These are phyloP conservation scores for Lochmaea capreae DNA, from an alignment of 2,888 invertebrate genomes.

Conservation along the genomic window DNA sequence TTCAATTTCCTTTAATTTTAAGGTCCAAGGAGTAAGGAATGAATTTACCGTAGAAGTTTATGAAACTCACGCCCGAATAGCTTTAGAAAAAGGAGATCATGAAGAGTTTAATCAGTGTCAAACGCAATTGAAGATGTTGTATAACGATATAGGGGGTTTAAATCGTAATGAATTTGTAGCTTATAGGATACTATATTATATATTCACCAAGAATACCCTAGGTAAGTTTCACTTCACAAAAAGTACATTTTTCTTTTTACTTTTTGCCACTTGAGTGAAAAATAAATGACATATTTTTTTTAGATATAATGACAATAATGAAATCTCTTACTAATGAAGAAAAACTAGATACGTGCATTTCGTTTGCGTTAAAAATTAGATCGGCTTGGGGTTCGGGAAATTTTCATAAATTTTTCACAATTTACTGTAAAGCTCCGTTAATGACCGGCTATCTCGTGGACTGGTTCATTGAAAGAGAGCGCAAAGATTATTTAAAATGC, in stretches of 20 bases:
- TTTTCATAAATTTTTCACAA: slow-evolving; percentile 90
- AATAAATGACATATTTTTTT: slow-evolving; percentile 57
- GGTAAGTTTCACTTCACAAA: slow-evolving; percentile 70
- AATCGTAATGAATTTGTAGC: slow-evolving; percentile 95
- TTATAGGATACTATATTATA: slow-evolving; percentile 96
- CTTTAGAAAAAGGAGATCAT: slow-evolving; percentile 97
- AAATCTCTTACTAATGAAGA: slow-evolving; percentile 83
- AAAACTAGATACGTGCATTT: slow-evolving; percentile 83
- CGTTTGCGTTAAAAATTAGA: slow-evolving; percentile 87
- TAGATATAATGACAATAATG: slow-evolving; percentile 94
- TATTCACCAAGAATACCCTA: slow-evolving; percentile 97
- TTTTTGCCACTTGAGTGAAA: neutral
- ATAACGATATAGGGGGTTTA: slow-evolving; percentile 79
- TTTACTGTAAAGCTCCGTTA: slow-evolving; percentile 89
- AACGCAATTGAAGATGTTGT: slow-evolving; percentile 96
- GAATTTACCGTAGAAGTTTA: slow-evolving; percentile 97
- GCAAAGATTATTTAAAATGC: slow-evolving; percentile 90
- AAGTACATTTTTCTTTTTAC: neutral
- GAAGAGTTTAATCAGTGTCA: slow-evolving; percentile 99
- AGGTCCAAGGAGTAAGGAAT: slow-evolving; percentile 96
- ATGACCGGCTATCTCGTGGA: slow-evolving; percentile 98
- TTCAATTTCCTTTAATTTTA: slow-evolving; percentile 42
- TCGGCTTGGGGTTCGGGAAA: slow-evolving; percentile 95
- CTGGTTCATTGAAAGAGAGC: slow-evolving; percentile 96
- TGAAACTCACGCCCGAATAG: slow-evolving; percentile 98